Evolutionary conservation across 2,113 vertebrate species (phyloP), one percentile per base, ranked within the genome.

Genomic region (Salminus brasiliensis): DNA sequence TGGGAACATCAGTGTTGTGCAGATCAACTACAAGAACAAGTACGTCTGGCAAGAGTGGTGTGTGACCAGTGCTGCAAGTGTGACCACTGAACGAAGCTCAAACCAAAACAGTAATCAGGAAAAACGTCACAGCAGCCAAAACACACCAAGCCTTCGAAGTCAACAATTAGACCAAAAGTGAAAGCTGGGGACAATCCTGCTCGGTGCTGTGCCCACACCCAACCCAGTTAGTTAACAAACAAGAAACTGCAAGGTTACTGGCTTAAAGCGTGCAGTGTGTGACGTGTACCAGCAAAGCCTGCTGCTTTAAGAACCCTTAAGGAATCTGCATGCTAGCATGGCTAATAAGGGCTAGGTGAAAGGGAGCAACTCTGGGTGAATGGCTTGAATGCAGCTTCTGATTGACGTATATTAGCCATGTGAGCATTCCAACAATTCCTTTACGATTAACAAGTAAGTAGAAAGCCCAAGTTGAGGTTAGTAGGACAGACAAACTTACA

Each of bases 361-460:
- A 8, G 8, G 12, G 29, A 27, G 45, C 27, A 11, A 47, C 2
- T 32, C 32, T 11, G 0, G 18, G 3, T 3, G 36, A 27, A 29
- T 30, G 25, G 18, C 55, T 41, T 21, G 18, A 15, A 60, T 0
- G 36, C 10, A 5, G 23, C 10, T 11, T 30, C 30, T 16, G 47
- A 74, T 62, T 29, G 1, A 0, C 29, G 4, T n/a, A 45, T n/a
- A n/a, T 69, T 36, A 78, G 76, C 76, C 67, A 32, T 49, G 66
- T 60, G 57, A 78, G 66, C 76, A 69, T 57, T 60, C 2, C 11
- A 32, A 23, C 32, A n/a, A 23, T 32, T 70, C 67, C 43, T 32
- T 49, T 25, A 18, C 25, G 5, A 49, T 70, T 21, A 78, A 41
- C 18, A 27, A 78, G 47, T 32, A 67, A 59, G 10, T 23, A 7